Percentiles rank a stretch among this genome's conserved stretches.
These are phyloP conservation scores for Barnardius zonarius DNA, from an alignment of 2,113 vertebrate genomes.

Conservation along the genomic window DNA sequence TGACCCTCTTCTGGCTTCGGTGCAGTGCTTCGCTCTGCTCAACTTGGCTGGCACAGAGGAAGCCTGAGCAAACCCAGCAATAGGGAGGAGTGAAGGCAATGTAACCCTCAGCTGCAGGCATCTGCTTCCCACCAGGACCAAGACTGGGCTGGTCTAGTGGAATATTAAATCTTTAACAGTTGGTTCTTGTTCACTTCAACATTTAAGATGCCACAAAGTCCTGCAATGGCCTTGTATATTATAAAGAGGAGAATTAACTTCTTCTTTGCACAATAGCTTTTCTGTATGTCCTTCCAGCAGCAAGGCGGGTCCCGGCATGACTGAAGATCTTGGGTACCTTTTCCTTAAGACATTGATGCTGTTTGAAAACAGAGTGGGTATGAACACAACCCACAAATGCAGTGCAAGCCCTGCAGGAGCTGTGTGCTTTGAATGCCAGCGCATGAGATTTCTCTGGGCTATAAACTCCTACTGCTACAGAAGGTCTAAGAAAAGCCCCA, in stretches of 20 bases:
- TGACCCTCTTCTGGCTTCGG: not conserved
- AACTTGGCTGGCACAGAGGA: not conserved
- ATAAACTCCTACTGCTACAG: not conserved
- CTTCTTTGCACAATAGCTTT: not conserved
- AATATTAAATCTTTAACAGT: not conserved
- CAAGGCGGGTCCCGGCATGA: not conserved
- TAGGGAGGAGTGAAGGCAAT: not conserved
- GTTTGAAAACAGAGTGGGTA: not conserved
- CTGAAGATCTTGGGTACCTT: not conserved
- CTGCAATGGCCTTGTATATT: not conserved
- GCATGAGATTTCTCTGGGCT: not conserved
- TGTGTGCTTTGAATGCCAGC: rapidly evolving
- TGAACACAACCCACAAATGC: not conserved
- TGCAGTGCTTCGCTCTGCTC: not conserved
- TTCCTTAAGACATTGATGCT: not conserved
- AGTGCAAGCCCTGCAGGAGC: not conserved
- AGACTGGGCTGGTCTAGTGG: not conserved
- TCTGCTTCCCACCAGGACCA: not conserved
- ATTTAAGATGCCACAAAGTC: not conserved
- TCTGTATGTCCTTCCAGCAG: not conserved
- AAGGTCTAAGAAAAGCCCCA: not conserved
- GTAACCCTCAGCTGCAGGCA: not conserved
- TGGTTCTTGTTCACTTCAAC: not conserved
- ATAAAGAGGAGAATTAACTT: not conserved
- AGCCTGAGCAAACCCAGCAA: not conserved